phyloP scores from a whole-genome alignment of 2,888 invertebrate species.

The Cephus runcator region DNA sequence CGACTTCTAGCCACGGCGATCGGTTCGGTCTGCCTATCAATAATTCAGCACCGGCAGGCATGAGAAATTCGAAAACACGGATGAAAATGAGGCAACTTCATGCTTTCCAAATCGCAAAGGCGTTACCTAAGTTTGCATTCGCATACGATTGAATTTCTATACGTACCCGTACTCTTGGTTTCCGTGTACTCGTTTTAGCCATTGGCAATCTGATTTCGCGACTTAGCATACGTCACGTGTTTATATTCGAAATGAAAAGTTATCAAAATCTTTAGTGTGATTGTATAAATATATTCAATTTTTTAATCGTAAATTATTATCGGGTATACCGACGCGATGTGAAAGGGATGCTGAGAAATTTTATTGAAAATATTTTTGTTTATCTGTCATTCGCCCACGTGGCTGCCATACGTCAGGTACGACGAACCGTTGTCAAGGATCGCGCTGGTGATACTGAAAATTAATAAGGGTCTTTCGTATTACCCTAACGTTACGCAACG shows the following conservation, averaged over 20 bases:
- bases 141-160: conserved; percentile 36
- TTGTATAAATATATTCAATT: neutral
- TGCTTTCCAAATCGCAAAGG: conserved; percentile 25
- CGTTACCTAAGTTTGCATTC: conserved; percentile 21
- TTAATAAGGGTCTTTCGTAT: neutral
- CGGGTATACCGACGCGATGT: neutral
- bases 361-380: neutral
- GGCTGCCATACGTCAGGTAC: neutral
- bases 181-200: neutral
- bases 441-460: neutral
- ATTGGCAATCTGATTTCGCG: neutral
- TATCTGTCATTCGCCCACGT: neutral
- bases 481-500: neutral
- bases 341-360: neutral
- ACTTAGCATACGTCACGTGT: neutral
- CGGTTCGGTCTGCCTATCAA: conserved; percentile 37
- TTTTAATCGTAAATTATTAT: neutral
- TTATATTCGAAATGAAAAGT: neutral
- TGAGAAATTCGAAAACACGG: conserved; percentile 40
- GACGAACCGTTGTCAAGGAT: neutral
- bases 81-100: conserved; percentile 20
- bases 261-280: neutral
- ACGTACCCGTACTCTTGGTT: neutral
- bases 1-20: conserved; percentile 10
- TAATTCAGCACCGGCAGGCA: conserved; percentile 42